A percentile compares a stretch with the other conserved stretches of the same genome.
These are phyloP conservation scores for Pygocentrus nattereri DNA, from an alignment of 2,797 vertebrate genomes.

Conservation along the genomic window DNA sequence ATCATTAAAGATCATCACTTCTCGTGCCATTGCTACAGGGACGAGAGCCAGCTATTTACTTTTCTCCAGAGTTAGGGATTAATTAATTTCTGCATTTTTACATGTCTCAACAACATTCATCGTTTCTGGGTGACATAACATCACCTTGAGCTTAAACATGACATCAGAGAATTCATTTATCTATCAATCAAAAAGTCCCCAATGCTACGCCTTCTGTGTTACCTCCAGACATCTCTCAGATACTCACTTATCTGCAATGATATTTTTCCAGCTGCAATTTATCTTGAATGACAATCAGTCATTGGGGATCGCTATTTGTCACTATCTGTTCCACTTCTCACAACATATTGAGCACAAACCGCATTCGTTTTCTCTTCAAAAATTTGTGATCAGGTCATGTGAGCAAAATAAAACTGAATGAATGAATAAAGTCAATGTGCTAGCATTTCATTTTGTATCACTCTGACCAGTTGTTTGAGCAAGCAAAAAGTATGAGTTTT, in stretches of 20 bases:
- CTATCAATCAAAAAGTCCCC: slow-evolving; percentile 7
- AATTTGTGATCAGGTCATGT: not conserved
- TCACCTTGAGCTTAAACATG: not conserved
- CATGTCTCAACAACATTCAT: slow-evolving; percentile 11
- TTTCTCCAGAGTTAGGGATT: not conserved
- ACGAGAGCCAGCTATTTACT: not conserved
- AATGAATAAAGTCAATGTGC: too few species aligned
- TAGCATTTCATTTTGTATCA: not conserved
- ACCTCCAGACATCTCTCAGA: not conserved
- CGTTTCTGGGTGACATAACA: slow-evolving; percentile 20
- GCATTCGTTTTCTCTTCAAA: not conserved
- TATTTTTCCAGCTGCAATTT: not conserved
- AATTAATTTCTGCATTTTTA: not conserved
- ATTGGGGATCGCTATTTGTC: not conserved
- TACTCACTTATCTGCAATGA: not conserved
- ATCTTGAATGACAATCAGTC: not conserved
- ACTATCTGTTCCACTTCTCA: not conserved
- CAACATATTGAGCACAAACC: not conserved
- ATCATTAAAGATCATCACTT: not conserved
- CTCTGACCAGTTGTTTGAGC: too few species aligned
- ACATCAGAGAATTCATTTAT: slow-evolving; percentile 5
- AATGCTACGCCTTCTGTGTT: not conserved
- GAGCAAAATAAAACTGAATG: not conserved
- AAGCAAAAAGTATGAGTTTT: too few species aligned
- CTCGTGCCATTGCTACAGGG: not conserved